These are phyloP conservation scores for Neostethus bicornis DNA, from an alignment of 2,797 vertebrate genomes.

Conservation along the genomic window DNA sequence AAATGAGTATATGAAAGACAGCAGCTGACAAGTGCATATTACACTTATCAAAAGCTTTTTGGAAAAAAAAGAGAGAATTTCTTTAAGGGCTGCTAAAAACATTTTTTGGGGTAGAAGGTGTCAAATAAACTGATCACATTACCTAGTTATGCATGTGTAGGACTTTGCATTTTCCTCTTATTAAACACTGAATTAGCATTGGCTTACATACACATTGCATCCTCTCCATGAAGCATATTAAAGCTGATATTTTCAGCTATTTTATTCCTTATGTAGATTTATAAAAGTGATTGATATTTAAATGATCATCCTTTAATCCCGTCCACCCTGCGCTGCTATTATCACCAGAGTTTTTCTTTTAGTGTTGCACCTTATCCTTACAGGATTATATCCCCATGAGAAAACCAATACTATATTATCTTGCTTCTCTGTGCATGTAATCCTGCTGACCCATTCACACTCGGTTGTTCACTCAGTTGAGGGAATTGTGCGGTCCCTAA, in stretches of 20 bases:
- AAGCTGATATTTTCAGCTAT: background rate
- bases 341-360: conserved; percentile 38
- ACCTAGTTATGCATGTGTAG: no score
- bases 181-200: conserved; percentile 13
- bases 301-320: conserved; percentile 45
- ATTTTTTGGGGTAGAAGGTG: no score
- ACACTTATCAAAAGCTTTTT: no score
- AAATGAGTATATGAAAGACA: no score
- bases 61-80: no score
- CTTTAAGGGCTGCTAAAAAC: no score
- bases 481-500: conserved; percentile 66
- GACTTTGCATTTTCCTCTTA: conserved; percentile 32
- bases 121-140: no score
- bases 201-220: conserved; percentile 20
- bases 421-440: conserved; percentile 66
- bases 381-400: conserved; percentile 46
- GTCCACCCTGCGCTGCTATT: conserved; percentile 26
- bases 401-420: conserved; percentile 50
- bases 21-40: no score
- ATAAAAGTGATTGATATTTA: conserved; percentile 27
- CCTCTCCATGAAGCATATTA: background rate
- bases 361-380: conserved; percentile 46
- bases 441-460: conserved; percentile 73
- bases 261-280: conserved; percentile 14
- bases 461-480: conserved; percentile 56